Evolutionary conservation across 1,140 invertebrate genomes (phyloP), one percentile per base, ranked within the genome.

Genomic region (Hetaerina americana): DNA sequence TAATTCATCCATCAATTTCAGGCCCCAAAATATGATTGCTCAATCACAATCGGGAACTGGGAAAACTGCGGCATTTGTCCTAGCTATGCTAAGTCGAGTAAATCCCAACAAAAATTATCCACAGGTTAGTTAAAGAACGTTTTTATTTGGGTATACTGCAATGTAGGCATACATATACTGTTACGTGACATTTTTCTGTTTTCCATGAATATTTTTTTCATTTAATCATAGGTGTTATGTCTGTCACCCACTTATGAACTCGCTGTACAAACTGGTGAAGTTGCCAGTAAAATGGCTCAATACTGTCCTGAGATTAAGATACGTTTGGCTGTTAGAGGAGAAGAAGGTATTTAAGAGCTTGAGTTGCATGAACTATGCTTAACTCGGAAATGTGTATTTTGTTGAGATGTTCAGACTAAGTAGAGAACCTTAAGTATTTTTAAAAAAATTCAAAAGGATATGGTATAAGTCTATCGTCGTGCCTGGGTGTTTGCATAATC

Each of bases 21-120:
- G 88, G 8, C 95, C 95, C 49, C 90, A 93, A 80, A 99, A 99
- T 83, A 92, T 99, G 89, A 98, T 99, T 77, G 97, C 97, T 3
- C 97, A 99, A 81, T 97, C 96, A 71, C 97, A 99, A 78, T 98
- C 95, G 73, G 97, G 97, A 69, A 99, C 97, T 73, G 97, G 97
- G 66, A 99, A 99, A 88, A 99, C 97, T 12, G 97, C 97, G 70
- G 96, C 97, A 12, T 99, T 99, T 86, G 91, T 97, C 10, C 83
- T 99, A 49, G 96, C 96, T 1, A 97, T 98, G 94, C 82, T 99
- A n/a, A 96, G 92, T 77, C 84, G 96, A 77, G 93, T 99, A 0
- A 91, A 99, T 80, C 78, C 89, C 0, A 83, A 79, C 25, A 85
- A 90, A 75, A 83, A 89, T 74, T 91, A 93, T 81, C 92, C 96